phyloP scores from a whole-genome alignment of 2,888 invertebrate species.

The Eucera pruinosa region DNA sequence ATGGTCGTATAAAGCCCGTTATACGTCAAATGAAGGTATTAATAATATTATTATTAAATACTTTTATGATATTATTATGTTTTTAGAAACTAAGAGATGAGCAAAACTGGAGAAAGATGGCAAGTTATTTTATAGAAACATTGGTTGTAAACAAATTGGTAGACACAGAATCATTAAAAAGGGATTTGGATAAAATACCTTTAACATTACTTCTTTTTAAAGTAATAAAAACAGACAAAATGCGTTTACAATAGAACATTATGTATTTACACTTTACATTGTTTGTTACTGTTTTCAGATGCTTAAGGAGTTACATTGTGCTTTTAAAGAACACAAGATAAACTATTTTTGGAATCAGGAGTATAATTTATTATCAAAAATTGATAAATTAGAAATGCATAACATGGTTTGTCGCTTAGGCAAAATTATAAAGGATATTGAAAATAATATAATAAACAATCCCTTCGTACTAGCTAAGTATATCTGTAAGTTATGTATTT shows the following conservation, averaged over 20 bases:
- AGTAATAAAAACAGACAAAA: slow-evolving; percentile 58
- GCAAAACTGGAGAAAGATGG: slow-evolving; percentile 83
- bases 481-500: slow-evolving; percentile 76
- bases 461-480: slow-evolving; percentile 73
- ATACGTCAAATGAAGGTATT: slow-evolving; percentile 76
- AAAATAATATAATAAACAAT: slow-evolving; percentile 64
- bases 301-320: slow-evolving; percentile 82
- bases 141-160: slow-evolving; percentile 84
- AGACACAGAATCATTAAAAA: neutral
- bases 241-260: no score
- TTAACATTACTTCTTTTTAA: slow-evolving; percentile 62
- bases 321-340: slow-evolving; percentile 79
- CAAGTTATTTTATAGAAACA: slow-evolving; percentile 87
- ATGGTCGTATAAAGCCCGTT: slow-evolving; percentile 76
- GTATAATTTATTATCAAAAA: slow-evolving; percentile 84
- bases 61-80: slow-evolving; percentile 1
- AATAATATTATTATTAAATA: neutral
- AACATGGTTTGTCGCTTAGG: slow-evolving; percentile 53
- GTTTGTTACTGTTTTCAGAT: slow-evolving; percentile 81
- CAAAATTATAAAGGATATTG: slow-evolving; percentile 63
- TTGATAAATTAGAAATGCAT: neutral
- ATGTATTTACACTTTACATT: no score
- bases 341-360: slow-evolving; percentile 85
- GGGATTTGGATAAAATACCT: slow-evolving; percentile 43
- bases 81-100: slow-evolving; percentile 85